Percentiles rank a stretch among this genome's conserved stretches.
These are phyloP conservation scores for Glareola pratincola DNA, from an alignment of 2,113 vertebrate species.

Conservation along the genomic window DNA sequence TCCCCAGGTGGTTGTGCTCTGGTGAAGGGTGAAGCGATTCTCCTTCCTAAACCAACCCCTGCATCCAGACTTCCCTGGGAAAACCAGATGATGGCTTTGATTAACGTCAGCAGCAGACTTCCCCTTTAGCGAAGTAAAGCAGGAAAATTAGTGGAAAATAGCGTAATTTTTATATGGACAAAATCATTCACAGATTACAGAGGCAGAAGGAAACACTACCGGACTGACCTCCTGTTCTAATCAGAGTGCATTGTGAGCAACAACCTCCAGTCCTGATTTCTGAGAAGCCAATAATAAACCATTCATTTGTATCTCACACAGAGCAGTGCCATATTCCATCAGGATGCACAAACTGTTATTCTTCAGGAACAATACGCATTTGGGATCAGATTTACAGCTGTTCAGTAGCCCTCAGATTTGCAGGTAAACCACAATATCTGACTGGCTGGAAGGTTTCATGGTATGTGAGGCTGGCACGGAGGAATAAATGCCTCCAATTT, in stretches of 20 bases:
- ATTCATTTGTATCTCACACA: slow-evolving; percentile 20
- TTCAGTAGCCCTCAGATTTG: neutral
- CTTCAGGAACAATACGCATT: neutral
- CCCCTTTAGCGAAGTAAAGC: neutral
- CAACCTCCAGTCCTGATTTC: slow-evolving; percentile 14
- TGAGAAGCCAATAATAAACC: slow-evolving; percentile 15
- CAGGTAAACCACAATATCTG: neutral
- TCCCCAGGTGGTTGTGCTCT: neutral
- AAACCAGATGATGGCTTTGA: neutral
- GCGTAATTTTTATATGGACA: neutral
- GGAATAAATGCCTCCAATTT: neutral
- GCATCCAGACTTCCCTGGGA: neutral
- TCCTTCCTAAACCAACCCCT: neutral
- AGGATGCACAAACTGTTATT: neutral
- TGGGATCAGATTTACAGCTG: neutral
- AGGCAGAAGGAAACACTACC: neutral
- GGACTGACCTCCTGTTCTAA: slow-evolving; percentile 11
- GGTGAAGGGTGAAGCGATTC: neutral
- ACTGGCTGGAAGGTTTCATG: neutral
- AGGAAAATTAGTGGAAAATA: neutral
- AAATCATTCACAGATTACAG: neutral
- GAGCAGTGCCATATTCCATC: neutral
- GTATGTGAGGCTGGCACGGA: neutral
- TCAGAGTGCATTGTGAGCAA: slow-evolving; percentile 33
- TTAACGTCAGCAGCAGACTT: neutral